Evolutionary conservation across 1,140 invertebrate genomes (phyloP), one percentile per base, ranked within the genome.

Genomic region (Atta colombica): DNA sequence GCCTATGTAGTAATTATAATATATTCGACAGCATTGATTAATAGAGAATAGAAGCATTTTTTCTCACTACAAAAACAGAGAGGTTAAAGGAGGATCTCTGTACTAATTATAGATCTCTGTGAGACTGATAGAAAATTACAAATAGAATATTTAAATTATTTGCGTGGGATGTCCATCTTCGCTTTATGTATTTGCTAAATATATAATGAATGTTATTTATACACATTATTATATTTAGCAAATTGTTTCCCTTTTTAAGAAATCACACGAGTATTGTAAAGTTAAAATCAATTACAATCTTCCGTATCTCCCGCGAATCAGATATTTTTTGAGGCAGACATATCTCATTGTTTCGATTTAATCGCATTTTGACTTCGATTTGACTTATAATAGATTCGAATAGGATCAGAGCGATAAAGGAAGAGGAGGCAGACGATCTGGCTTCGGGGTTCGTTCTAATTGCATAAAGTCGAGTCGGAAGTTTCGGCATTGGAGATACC

Each of bases 391-490:
- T n/a, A 49, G 21, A 31, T n/a, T 16, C 66, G 39, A 74, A 49
- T 74, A 45, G n/a, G 53, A 82, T 61, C 68, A 39, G 18, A 35
- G 39, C 55, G 72, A 89, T 68, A 66, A 71, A 71, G 49, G 25
- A 2, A 28, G n/a, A 28, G 31, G 3, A 8, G 31, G 39, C 39
- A 7, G 16, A 18, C 12, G 58, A 31, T 81, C 63, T 68, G 77
- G 31, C 60, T 82, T 35, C 25, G 55, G 65, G 49, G n/a, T 28
- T 81, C 63, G 66, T 55, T 58, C 35, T 77, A 86, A 90, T 89
- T 75, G 71, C 72, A 65, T 66, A 74, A 69, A 81, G 77, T 77
- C 71, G 60, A 72, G 39, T 72, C 71, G 87, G 77, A 89, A 89
- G 84, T 89, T 89, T 90, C 65, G 55, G 18, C 39, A 58, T 78